Evolutionary conservation across 2,888 invertebrate species (phyloP).

Genomic region (Eupithecia abbreviata): DNA sequence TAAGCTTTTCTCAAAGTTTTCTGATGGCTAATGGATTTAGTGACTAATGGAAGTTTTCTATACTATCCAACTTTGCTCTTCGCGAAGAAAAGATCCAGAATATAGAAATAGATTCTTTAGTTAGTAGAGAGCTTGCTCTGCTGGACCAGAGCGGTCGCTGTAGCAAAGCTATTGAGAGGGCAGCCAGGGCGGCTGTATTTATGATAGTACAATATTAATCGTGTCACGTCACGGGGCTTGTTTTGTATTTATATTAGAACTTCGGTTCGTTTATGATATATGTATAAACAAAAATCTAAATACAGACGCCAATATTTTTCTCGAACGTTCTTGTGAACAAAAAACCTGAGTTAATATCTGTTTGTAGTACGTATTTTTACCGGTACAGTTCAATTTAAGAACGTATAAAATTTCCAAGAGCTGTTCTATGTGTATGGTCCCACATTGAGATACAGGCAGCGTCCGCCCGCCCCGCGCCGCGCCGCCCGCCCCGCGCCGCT

Average conservation of each 20-base stretch:
- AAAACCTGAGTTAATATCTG: background rate
- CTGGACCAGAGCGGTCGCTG: background rate
- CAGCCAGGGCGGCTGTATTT: background rate
- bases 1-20: background rate
- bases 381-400: slow-evolving; percentile 24
- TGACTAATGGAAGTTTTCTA: background rate
- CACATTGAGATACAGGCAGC: slow-evolving; percentile 32
- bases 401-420: slow-evolving; percentile 21
- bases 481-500: slow-evolving; percentile 2
- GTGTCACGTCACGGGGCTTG: background rate
- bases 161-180: background rate
- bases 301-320: background rate
- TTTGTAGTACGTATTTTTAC: background rate
- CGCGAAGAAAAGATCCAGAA: background rate
- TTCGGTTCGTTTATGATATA: background rate
- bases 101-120: background rate
- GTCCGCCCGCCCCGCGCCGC: slow-evolving; percentile 14
- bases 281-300: background rate
- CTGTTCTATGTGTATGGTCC: slow-evolving; percentile 28
- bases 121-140: background rate
- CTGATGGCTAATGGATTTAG: background rate
- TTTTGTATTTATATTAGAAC: background rate
- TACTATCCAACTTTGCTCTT: background rate
- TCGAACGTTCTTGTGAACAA: background rate
- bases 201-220: no score